phyloP scores from a whole-genome alignment of 2,797 vertebrate genomes.

The Champsocephalus esox region DNA sequence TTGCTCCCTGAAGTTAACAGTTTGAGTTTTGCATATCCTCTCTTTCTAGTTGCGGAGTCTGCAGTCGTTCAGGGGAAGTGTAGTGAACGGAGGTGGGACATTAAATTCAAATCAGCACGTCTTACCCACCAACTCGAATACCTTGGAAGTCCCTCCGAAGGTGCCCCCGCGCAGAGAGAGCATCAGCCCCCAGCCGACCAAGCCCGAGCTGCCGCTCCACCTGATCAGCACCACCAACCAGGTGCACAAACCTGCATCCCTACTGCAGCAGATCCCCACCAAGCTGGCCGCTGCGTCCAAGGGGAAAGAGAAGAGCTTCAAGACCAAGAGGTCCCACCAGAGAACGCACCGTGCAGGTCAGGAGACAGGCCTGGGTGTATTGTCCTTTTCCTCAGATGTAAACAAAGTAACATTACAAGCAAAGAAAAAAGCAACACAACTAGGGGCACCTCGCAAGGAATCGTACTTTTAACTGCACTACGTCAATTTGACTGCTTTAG shows the following conservation, averaged over 20 bases:
- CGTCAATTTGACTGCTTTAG: no score
- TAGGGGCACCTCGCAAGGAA: no score
- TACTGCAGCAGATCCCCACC: constrained; percentile 96
- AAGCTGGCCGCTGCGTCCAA: constrained; percentile 86
- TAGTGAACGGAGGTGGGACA: constrained; percentile 47
- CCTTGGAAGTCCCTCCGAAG: constrained; percentile 83
- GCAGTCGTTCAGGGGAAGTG: constrained; percentile 85
- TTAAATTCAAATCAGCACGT: constrained; percentile 41
- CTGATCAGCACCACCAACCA: constrained; percentile 93
- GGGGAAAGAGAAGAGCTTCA: constrained; percentile 81
- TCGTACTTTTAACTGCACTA: no score
- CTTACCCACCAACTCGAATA: constrained; percentile 26
- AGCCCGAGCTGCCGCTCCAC: constrained; percentile 89
- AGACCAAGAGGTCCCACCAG: constrained; percentile 80
- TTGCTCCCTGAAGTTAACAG: background rate
- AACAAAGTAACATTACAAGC: no score
- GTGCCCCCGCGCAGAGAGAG: constrained; percentile 88
- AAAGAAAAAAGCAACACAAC: no score
- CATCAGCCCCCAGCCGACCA: constrained; percentile 67
- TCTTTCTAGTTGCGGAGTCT: constrained; percentile 41
- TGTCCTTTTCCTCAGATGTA: no score
- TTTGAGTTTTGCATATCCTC: background rate
- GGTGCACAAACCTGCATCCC: constrained; percentile 82
- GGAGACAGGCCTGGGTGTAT: background rate
- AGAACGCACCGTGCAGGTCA: constrained; percentile 91